Conservation (phyloP, 2,888 invertebrate species). For the Acheta domesticus region DNA sequence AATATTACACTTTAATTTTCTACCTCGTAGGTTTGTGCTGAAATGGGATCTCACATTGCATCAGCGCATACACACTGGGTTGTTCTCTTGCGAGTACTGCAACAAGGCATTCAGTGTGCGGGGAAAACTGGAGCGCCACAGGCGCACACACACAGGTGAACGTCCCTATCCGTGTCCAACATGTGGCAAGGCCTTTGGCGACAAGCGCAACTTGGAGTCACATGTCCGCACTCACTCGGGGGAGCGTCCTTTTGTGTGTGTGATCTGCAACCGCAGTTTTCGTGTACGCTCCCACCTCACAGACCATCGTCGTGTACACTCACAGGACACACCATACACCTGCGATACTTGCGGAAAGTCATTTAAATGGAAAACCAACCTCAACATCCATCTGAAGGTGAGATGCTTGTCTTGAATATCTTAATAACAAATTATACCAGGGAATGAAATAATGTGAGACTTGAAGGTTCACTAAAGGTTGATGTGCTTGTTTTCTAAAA, state of each 20-base stretch:
- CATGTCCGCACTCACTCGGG: constrained; percentile 46
- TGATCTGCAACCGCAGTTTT: constrained; percentile 44
- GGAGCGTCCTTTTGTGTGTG: constrained; percentile 41
- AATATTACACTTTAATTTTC: too few relatives aligned
- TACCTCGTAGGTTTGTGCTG: constrained; percentile 42
- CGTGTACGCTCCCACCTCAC: constrained; percentile 44
- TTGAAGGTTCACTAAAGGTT: too few relatives aligned
- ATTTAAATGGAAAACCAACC: constrained; percentile 46
- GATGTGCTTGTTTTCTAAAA: too few relatives aligned
- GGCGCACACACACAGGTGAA: constrained; percentile 47
- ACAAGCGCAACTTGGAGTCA: constrained; percentile 47
- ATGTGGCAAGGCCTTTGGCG: constrained; percentile 46
- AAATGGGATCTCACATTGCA: constrained; percentile 47
- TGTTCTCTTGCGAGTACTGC: constrained; percentile 46
- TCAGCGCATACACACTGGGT: constrained; percentile 45
- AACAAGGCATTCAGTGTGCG: constrained; percentile 46
- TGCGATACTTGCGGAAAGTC: constrained; percentile 45
- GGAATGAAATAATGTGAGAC: too few relatives aligned
- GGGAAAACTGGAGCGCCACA: constrained; percentile 47
- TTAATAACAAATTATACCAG: too few relatives aligned
- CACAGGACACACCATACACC: constrained; percentile 40
- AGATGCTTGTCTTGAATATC: constrained; percentile 27
- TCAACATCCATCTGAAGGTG: constrained; percentile 44
- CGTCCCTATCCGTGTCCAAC: constrained; percentile 45
- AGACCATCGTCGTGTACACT: constrained; percentile 45